Evolutionary conservation across 2,888 invertebrate species (phyloP), one percentile per base, ranked within the genome.

Genomic region (Cloeon dipterum): DNA sequence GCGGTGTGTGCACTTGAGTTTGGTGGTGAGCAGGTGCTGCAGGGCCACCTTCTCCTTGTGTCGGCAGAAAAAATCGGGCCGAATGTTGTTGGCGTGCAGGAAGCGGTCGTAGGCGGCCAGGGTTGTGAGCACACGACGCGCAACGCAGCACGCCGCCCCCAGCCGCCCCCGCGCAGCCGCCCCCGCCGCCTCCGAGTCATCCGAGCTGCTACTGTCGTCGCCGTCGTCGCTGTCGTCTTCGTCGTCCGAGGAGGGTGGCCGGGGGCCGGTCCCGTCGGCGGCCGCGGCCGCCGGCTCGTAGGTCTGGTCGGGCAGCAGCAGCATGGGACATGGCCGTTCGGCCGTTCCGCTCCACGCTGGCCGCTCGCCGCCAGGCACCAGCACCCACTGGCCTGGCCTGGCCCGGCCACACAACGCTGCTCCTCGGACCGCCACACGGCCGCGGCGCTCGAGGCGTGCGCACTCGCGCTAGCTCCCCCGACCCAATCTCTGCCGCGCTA

Each of bases 231-330:
- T 66, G 61, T 76, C 77, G 63, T 78, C 78, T 49, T 74, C 77
- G 63, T 78, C 74, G 62, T 78, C 78, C 47, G 78, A n/a, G n/a
- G n/a, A n/a, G n/a, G n/a, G 13, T 16, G 7, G 7, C 16, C 16
- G 13, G n/a, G 16, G 29, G 5, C n/a, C 5, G n/a, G 10, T n/a
- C 16, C 29, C 16, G n/a, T 14, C 10, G 5, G 16, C 14, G n/a
- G n/a, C 13, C 7, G n/a, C 7, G 7, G 45, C 47, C 35, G 50
- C 57, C 54, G 66, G 66, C 61, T 76, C 77, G 63, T 78, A 78
- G 49, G 74, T 77, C 63, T 78, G 74, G 62, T 78, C 78, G 47
- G 78, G 76, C 59, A 74, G 66, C 61, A 78, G 66, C 74, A 70
- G 68, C 46, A 52, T 36, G 29, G 11, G 23, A 7, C 11, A 11